Evolutionary conservation across 2,113 vertebrate species (phyloP), one percentile per base, ranked within the genome.

Genomic region (Carassius gibelio): DNA sequence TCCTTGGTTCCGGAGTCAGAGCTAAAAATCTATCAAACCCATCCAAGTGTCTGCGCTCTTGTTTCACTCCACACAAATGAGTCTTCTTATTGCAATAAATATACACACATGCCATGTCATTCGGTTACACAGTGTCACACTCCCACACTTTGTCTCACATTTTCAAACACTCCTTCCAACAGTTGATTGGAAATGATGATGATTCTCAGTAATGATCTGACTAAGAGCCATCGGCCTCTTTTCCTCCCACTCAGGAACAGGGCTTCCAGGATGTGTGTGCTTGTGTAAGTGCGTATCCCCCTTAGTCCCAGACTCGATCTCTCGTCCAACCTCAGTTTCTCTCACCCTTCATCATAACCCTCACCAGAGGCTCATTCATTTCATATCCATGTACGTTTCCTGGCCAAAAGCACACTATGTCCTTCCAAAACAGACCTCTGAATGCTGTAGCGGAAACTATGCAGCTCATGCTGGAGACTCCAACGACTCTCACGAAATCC

Each of bases 1-100:
- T 83, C 86, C 36, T 89, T 84, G 89, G 81, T 38, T 80, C 78
- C 34, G 86, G 9, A 88, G 85, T 72, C 82, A 52, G 87, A 91
- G 91, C 91, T 88, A 90, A 91, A 87, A 89, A 91, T 90, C 89
- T 69, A 91, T 92, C 92, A 91, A 90, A 84, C 87, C 89, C 88
- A 87, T 90, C 90, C 88, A 82, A 90, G 88, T 89, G 89, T 90
- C 87, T 89, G 75, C 1, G 83, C 85, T 52, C 87, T 88, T 90
- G 87, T 82, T 57, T 83, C 86, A 82, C 89, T 77, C 48, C 26
- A 23, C 68, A 71, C 68, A 79, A 91, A 92, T 85, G 85, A 90
- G 90, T 88, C 93, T 91, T 92, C 79, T 87, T 86, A 88, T 45
- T 45, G 88, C 77, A 72, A 89, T 79, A 88, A 90, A 92, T 72